A percentile compares a stretch with the other conserved stretches of the same genome.
phyloP scores from a whole-genome alignment of 2,797 vertebrate species.

The Chromis chromis region DNA sequence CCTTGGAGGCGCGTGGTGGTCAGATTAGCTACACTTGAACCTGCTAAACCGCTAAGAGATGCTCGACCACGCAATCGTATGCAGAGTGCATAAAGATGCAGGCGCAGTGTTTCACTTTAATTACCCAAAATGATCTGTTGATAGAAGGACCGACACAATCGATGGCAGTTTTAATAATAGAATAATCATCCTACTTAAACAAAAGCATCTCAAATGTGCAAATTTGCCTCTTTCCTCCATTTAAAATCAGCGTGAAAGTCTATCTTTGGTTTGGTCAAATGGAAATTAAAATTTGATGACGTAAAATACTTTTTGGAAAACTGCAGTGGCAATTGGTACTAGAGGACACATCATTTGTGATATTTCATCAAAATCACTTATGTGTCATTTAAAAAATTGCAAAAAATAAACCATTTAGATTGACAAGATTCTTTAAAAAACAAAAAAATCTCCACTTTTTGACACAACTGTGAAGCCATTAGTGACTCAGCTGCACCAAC shows the following conservation, averaged over 20 bases:
- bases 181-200: background rate
- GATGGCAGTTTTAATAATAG: background rate
- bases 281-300: background rate
- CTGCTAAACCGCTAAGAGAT: slow-evolving; percentile 29
- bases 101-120: background rate
- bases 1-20: slow-evolving; percentile 51
- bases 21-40: slow-evolving; percentile 54
- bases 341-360: too few relatives aligned
- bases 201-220: background rate
- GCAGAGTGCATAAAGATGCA: background rate
- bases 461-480: too few relatives aligned
- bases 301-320: background rate
- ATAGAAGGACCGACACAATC: background rate
- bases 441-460: too few relatives aligned
- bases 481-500: too few relatives aligned
- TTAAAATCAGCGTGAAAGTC: background rate
- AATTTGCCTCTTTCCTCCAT: background rate
- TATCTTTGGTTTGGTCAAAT: background rate
- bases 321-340: too few relatives aligned
- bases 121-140: background rate
- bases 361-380: too few relatives aligned
- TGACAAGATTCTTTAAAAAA: too few relatives aligned
- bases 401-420: too few relatives aligned
- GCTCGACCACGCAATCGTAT: slow-evolving; percentile 8
- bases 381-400: too few relatives aligned